Evolutionary conservation across 2,888 invertebrate genomes (phyloP), one percentile per base, ranked within the genome.

Genomic region (Ochropleura leucogaster): DNA sequence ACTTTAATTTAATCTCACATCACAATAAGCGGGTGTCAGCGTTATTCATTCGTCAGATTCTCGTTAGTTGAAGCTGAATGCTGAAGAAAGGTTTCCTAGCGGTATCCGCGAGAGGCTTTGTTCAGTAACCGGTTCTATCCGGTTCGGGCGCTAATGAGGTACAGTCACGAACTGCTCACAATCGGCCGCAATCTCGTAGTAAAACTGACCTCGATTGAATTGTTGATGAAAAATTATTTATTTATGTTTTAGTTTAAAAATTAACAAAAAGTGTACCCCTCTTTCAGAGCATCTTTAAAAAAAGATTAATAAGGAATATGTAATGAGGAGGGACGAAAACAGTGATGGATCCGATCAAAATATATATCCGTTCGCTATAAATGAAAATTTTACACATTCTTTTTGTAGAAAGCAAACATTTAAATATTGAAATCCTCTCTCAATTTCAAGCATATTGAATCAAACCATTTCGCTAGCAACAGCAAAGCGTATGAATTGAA

Each of bases 91-190:
- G 88, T 87, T 89, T 82, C 89, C 88, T 87, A 87, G 86, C 89
- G 89, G 93, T 93, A 92, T 91, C 87, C 89, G 87, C 87, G 89
- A 86, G 86, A 88, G 90, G 91, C 88, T 94, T 94, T 95, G 94
- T 94, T 92, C 89, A 87, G 90, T 92, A 93, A 93, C 93, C 87
- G 89, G 87, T 86, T 86, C 87, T 86, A 90, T 93, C 94, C 93
- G 93, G 92, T 91, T 92, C 89, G 88, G 87, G 83, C 84, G 86
- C 91, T 95, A 95, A 95, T 95, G 95, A 95, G 94, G 89, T 86
- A 86, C 88, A 87, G 92, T 90, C 93, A 93, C 92, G 92, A 92
- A 92, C 85, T 74, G 77, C 83, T 77, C 83, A 82, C 88, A 88
- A 83, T 87, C 87, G 78, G 85, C 84, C 73, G 72, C 87, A 86